Percentiles rank a stretch among this genome's conserved stretches.
These are phyloP conservation scores for Xyrauchen texanus DNA, from an alignment of 2,113 vertebrate species.

Conservation along the genomic window DNA sequence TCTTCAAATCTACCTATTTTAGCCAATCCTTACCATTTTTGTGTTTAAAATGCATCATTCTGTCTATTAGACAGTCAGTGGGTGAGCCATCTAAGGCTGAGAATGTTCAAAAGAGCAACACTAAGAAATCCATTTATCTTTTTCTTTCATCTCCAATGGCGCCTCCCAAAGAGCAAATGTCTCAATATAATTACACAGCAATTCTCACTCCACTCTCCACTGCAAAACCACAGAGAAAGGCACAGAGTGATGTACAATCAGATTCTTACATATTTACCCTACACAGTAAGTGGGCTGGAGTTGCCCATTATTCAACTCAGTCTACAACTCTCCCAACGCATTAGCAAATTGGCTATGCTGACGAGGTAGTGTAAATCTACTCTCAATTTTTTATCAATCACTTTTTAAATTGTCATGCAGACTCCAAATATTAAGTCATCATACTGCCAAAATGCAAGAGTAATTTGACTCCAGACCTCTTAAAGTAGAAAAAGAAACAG, in stretches of 20 bases:
- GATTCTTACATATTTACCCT: neutral
- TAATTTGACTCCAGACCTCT: neutral
- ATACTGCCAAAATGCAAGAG: neutral
- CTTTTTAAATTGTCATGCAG: no score
- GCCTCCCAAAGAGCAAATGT: neutral
- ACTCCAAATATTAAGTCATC: neutral
- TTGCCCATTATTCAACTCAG: conserved; percentile 1
- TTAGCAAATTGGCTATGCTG: neutral
- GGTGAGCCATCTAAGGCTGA: no score
- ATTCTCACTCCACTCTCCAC: conserved; percentile 9
- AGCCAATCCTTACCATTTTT: no score
- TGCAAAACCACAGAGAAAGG: neutral
- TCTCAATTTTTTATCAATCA: no score
- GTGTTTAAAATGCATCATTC: no score
- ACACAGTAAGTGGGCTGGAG: neutral
- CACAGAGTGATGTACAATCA: neutral
- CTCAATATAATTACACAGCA: conserved; percentile 17
- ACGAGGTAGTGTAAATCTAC: neutral
- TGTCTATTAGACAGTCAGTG: no score
- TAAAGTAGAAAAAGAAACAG: no score
- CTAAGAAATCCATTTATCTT: neutral
- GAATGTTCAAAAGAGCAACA: no score
- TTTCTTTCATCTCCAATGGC: conserved; percentile 1
- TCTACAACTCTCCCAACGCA: neutral
- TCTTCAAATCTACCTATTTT: no score